Conservation (phyloP, 2,113 vertebrate species). For the Notiomystis cincta region DNA sequence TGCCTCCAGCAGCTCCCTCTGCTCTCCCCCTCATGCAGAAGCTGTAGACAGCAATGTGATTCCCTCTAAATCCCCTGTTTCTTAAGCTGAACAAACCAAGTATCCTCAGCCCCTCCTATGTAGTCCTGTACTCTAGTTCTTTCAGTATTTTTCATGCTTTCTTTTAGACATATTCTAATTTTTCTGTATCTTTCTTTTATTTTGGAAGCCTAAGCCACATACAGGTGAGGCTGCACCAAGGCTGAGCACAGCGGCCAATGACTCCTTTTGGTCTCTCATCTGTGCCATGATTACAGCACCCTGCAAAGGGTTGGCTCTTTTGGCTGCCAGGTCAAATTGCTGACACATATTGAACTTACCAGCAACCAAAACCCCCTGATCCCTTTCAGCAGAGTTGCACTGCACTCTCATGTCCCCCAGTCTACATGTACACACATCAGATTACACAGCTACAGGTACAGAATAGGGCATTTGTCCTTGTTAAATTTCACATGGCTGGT, state of each 20-base stretch:
- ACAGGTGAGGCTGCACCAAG: neutral
- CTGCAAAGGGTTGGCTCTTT: neutral
- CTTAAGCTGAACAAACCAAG: neutral
- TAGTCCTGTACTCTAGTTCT: neutral
- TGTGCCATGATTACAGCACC: neutral
- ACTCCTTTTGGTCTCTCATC: neutral
- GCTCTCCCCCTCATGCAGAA: neutral
- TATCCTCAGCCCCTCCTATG: neutral
- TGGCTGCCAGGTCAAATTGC: neutral
- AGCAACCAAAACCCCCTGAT: neutral
- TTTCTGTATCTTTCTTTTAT: neutral
- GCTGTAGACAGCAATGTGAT: neutral
- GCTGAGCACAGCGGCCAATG: neutral
- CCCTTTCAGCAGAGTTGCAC: neutral
- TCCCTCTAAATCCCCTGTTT: neutral
- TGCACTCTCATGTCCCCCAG: neutral
- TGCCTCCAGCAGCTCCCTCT: neutral
- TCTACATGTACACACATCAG: accelerated
- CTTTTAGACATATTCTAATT: neutral
- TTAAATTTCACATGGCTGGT: accelerated
- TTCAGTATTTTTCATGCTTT: neutral
- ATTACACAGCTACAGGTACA: neutral
- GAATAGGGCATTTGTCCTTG: neutral
- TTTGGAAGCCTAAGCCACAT: neutral
- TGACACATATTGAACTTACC: neutral